Base-by-base conservation (phyloP, 2,113 vertebrate genomes). In the Empidonax alnorum region DNA sequence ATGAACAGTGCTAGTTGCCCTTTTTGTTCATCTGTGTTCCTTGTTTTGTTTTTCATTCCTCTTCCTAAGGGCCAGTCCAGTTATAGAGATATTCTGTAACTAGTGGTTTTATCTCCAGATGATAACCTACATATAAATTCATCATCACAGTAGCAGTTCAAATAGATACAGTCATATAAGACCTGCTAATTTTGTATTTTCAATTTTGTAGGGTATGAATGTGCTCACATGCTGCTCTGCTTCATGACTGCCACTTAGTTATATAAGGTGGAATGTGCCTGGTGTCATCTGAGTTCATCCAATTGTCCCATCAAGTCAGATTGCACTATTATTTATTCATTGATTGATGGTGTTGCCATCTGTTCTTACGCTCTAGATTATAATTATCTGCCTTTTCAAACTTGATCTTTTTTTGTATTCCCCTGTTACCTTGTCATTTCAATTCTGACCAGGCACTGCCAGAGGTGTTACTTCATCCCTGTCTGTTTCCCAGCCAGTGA, bases 261-360 rank as follows among this genome's bases (percentile, higher is more conserved):
- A 92, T 67, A 44, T 95, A 88, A 90, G 71, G 67, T 83, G 41
- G 37, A 92, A 39, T 42, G 31, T 88, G 58, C 37, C 58, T 88
- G 44, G 71, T 92, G 83, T 90, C 92, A 90, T 95, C 13, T 94
- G 94, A 93, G 86, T 95, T 95, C 96, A 84, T 86, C 83, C 71
- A 90, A 50, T 93, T 79, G 69, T 88, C 55, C 67, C 79, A 90
- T 94, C 90, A 90, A 59, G 52, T 94, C 86, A 93, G 83, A 89
- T 84, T 85, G 76, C 61, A 55, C 79, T 90, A 92, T 96, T 94
- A 93, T 91, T 95, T 95, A 93, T 97, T 97, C 74, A 95, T 92
- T 94, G 95, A 93, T 94, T 88, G 95, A 88, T 74, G 80, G 47
- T 66, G 65, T 93, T 86, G 68, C 96, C 96, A 95, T 95, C 95